These are phyloP conservation scores for Falco concolor DNA, from an alignment of 2,797 vertebrate genomes.

Conservation along the genomic window DNA sequence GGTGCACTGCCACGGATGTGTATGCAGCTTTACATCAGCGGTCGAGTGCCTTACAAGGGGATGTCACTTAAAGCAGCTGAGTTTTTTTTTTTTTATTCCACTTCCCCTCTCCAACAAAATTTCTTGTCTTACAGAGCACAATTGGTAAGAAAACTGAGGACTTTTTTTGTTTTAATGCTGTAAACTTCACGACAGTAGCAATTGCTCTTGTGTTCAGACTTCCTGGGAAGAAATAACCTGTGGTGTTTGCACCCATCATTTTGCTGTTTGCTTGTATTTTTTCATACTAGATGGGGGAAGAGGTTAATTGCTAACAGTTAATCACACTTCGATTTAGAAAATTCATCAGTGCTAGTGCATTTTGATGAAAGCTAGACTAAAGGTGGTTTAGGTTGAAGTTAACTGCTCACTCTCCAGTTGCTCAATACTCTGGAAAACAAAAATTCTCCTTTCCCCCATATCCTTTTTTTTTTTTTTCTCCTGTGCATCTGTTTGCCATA, in stretches of 20 bases:
- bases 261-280: not conserved
- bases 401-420: not conserved
- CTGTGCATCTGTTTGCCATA: conserved; percentile 61
- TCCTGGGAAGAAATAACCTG: not conserved
- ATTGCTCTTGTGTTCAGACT: not conserved
- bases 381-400: not conserved
- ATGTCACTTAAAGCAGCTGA: not conserved
- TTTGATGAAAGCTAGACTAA: not conserved
- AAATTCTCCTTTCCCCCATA: not conserved
- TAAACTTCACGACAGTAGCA: not conserved
- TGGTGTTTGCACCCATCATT: not conserved
- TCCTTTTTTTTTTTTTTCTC: too few relatives aligned
- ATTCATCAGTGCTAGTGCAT: not conserved
- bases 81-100: not conserved
- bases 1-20: not conserved
- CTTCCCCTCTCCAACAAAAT: not conserved
- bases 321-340: not conserved
- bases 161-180: not conserved
- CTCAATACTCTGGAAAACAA: not conserved
- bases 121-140: not conserved
- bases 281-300: not conserved
- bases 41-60: not conserved
- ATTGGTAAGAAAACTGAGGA: not conserved
- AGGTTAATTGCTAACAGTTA: not conserved
- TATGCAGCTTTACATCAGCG: not conserved